These are phyloP conservation scores for Parascotia fuliginaria DNA, from an alignment of 2,888 invertebrate species.

Conservation along the genomic window DNA sequence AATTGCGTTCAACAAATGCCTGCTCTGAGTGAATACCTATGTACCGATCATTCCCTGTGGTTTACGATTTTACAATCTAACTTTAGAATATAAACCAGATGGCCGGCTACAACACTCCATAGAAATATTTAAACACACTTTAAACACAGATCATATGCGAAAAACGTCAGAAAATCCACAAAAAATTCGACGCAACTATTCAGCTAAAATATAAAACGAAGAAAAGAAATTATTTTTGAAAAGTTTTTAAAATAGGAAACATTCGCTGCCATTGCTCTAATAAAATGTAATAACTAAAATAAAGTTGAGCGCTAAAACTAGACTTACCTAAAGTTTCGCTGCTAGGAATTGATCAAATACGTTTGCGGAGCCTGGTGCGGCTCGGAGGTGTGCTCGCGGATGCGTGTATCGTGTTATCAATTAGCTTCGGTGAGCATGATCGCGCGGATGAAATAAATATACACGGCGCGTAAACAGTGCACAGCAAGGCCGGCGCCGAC, in stretches of 20 bases:
- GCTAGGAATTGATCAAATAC: conserved; percentile 55
- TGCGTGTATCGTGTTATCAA: conserved; percentile 72
- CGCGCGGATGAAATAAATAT: conserved; percentile 72
- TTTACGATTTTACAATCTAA: conserved; percentile 85
- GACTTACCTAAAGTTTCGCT: conserved; percentile 54
- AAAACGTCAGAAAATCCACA: conserved; percentile 24
- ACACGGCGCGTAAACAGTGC: conserved; percentile 77
- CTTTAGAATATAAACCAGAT: conserved; percentile 85
- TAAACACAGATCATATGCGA: conserved; percentile 46
- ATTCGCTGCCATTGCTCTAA: conserved; percentile 43
- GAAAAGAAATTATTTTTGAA: conserved; percentile 12
- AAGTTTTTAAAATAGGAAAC: conserved; percentile 20
- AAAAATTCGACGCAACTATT: conserved; percentile 23
- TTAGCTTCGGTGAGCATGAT: conserved; percentile 74
- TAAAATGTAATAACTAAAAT: conserved; percentile 25
- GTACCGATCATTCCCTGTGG: conserved; percentile 72
- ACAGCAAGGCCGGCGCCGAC: conserved; percentile 81
- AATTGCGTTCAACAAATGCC: conserved; percentile 50
- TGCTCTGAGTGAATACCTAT: conserved; percentile 64
- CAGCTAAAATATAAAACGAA: conserved; percentile 9
- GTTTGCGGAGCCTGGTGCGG: conserved; percentile 42
- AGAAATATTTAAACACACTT: conserved; percentile 72
- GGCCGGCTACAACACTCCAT: conserved; percentile 78
- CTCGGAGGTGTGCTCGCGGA: conserved; percentile 56
- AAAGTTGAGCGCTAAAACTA: conserved; percentile 24